Conservation (phyloP, 2,113 vertebrate genomes). For the Nycticebus coucang region DNA sequence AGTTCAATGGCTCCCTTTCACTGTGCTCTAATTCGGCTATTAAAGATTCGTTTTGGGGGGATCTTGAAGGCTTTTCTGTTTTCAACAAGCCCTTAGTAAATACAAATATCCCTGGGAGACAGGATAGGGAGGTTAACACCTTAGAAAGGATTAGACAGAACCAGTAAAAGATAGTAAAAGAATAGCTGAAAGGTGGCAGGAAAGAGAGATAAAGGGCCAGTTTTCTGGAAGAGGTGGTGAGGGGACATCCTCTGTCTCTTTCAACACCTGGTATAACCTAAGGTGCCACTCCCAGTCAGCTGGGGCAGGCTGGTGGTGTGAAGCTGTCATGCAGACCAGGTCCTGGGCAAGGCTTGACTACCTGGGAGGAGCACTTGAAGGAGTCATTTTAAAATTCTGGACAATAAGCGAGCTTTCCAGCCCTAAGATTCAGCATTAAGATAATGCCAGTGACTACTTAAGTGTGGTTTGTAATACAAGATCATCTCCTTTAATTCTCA, state of each 20-base stretch:
- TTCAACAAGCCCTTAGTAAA: conserved; percentile 16
- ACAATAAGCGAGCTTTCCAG: neutral
- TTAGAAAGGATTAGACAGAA: neutral
- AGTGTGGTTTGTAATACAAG: neutral
- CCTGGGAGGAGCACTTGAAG: neutral
- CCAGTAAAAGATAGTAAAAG: neutral
- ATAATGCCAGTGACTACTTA: neutral
- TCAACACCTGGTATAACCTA: neutral
- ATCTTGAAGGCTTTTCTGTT: conserved; percentile 17
- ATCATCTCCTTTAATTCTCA: neutral
- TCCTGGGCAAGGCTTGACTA: neutral
- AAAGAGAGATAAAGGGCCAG: neutral
- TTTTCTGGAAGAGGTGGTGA: neutral
- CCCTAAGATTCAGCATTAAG: neutral
- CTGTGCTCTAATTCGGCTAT: neutral
- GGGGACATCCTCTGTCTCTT: neutral
- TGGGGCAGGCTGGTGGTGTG: neutral
- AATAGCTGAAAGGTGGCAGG: neutral
- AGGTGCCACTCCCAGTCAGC: neutral
- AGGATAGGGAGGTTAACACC: neutral
- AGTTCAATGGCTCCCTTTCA: neutral
- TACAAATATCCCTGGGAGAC: neutral
- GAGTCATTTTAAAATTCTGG: neutral
- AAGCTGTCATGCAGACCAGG: neutral
- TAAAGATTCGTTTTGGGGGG: neutral